Conservation (phyloP, 1,140 invertebrate genomes). For the Diuraphis noxia region DNA sequence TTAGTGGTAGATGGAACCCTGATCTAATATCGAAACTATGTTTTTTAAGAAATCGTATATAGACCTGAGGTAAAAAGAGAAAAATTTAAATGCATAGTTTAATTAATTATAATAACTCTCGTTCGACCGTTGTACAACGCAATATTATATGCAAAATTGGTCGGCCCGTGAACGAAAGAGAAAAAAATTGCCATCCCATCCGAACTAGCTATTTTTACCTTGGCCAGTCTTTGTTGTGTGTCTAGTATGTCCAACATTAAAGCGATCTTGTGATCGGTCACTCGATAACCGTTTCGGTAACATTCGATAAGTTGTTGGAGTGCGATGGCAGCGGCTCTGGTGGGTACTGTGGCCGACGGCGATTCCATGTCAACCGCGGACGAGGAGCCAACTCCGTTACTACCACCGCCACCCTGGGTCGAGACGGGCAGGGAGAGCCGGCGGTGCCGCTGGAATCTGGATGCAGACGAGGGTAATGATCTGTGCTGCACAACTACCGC, state of each 20-base stretch:
- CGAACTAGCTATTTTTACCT: constrained; percentile 65
- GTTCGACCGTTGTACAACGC: too few species aligned
- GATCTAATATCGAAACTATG: neutral
- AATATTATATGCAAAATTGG: neutral
- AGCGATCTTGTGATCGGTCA: constrained; percentile 74
- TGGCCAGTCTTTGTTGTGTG: constrained; percentile 76
- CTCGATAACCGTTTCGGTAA: constrained; percentile 73
- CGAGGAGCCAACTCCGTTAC: neutral
- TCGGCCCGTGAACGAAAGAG: neutral
- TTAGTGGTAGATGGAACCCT: neutral
- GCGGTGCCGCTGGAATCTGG: neutral
- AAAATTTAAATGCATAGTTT: too few species aligned
- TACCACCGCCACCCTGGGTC: neutral
- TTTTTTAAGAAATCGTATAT: too few species aligned
- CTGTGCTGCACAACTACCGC: neutral
- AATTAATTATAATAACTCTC: too few species aligned
- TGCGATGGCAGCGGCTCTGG: constrained; percentile 64
- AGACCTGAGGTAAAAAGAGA: too few species aligned
- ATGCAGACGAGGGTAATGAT: constrained; percentile 5
- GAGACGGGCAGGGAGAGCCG: constrained; percentile 39
- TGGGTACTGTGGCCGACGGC: constrained; percentile 42
- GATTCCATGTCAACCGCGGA: constrained; percentile 16
- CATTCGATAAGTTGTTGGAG: constrained; percentile 70
- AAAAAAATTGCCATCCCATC: neutral
- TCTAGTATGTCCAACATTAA: constrained; percentile 80